Percentiles rank a stretch among this genome's conserved stretches.
Evolutionary conservation across 1,140 invertebrate genomes (phyloP).

Genomic region (Ylistrum balloti): DNA sequence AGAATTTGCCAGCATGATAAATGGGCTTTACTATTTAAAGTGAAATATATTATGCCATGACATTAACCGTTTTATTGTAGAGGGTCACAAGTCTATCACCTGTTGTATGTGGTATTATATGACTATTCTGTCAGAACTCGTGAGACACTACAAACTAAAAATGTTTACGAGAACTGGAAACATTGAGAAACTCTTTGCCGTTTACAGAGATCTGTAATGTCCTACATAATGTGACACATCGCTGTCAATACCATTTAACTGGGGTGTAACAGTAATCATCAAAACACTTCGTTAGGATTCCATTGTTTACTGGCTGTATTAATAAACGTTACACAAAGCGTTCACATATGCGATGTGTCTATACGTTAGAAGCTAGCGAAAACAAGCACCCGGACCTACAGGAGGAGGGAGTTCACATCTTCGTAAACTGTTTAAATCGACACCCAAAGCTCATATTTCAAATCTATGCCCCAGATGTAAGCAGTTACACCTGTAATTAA

Average conservation of each 20-base stretch:
- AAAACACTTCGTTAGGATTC: not conserved
- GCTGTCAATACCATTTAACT: not conserved
- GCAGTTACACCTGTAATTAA: conserved; percentile 7
- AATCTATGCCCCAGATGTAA: conserved; percentile 24
- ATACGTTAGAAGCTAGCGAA: not conserved
- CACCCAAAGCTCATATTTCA: not conserved
- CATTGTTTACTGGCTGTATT: not conserved
- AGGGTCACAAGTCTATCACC: conserved; percentile 23
- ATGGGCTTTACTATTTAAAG: not conserved
- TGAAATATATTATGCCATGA: conserved; percentile 25
- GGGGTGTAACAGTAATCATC: not conserved
- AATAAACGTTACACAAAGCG: not conserved
- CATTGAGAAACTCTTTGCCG: no score
- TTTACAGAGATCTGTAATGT: no score
- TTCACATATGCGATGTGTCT: not conserved
- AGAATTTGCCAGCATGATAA: conserved; percentile 19
- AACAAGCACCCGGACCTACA: not conserved
- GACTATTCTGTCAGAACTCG: not conserved
- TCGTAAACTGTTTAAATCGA: not conserved
- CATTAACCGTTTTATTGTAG: conserved; percentile 30
- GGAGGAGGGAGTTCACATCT: not conserved
- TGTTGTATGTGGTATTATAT: not conserved
- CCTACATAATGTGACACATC: no score
- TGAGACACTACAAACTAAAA: no score
- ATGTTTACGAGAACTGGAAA: no score